These are phyloP conservation scores for Oreochromis mossambicus DNA, from an alignment of 2,797 vertebrate species.

Conservation along the genomic window DNA sequence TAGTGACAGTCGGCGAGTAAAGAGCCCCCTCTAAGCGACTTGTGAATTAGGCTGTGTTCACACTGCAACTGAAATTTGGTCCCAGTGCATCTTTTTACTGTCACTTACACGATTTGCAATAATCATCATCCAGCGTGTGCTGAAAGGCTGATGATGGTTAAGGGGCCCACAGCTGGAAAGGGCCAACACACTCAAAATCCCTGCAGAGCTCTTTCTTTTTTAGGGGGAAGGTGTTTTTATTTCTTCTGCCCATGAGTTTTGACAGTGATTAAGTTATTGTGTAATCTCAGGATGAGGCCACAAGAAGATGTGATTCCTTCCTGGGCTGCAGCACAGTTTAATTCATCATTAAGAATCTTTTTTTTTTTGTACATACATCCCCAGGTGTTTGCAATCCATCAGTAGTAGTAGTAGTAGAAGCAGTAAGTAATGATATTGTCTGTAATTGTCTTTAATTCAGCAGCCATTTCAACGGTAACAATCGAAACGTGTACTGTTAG, in stretches of 20 bases:
- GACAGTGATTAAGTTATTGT: background rate
- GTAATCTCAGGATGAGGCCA: background rate
- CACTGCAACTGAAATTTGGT: background rate
- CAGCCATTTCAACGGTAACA: background rate
- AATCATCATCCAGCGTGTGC: background rate
- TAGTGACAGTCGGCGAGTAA: conserved; percentile 16
- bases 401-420: background rate
- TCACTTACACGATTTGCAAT: conserved; percentile 1
- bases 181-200: background rate
- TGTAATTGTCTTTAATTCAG: background rate
- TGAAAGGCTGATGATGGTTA: conserved; percentile 19
- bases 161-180: background rate
- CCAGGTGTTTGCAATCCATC: background rate
- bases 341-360: background rate
- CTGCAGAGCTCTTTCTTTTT: background rate
- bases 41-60: conserved; percentile 22
- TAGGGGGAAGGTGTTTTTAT: background rate
- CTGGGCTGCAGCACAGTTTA: background rate
- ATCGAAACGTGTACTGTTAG: background rate
- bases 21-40: conserved; percentile 25
- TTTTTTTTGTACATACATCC: background rate
- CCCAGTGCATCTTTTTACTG: conserved; percentile 10
- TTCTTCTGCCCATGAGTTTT: background rate
- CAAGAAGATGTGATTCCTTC: background rate
- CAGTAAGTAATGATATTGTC: background rate